Conservation (phyloP, 2,113 vertebrate species). For the Loxodonta africana region DNA sequence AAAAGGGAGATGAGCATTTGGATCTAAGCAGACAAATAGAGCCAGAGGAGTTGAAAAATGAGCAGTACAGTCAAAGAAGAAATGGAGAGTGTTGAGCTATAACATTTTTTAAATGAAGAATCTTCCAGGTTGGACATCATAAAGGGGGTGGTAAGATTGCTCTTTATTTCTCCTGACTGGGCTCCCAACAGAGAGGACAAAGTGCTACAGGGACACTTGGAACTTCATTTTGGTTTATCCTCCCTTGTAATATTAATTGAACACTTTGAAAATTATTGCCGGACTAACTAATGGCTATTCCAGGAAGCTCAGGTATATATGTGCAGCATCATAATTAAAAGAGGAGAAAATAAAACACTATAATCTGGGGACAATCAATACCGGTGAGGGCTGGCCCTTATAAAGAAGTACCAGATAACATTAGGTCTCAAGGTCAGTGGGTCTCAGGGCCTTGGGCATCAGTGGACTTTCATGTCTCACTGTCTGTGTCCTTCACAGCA, state of each 20-base stretch:
- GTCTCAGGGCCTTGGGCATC: not conserved
- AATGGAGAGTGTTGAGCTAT: not conserved
- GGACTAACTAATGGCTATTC: not conserved
- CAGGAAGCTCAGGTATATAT: not conserved
- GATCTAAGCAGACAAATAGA: not conserved
- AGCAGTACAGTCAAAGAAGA: not conserved
- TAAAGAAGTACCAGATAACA: not conserved
- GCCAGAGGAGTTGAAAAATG: not conserved
- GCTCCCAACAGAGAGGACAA: not conserved
- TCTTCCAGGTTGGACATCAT: not conserved
- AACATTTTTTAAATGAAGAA: not conserved
- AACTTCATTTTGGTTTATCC: not conserved
- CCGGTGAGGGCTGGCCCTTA: not conserved
- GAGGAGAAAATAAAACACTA: not conserved
- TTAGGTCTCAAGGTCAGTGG: not conserved
- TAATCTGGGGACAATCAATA: not conserved
- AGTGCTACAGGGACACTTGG: fast-evolving
- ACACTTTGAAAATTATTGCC: not conserved
- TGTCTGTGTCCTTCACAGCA: not conserved
- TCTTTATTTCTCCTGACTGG: not conserved
- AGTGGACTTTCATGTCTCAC: not conserved
- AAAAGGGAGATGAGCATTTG: not conserved
- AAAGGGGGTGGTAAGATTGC: not conserved
- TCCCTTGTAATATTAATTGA: not conserved
- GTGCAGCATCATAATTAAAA: not conserved